Evolutionary conservation across 2,113 vertebrate genomes (phyloP), one percentile per base, ranked within the genome.

Genomic region (Ciconia maguari): DNA sequence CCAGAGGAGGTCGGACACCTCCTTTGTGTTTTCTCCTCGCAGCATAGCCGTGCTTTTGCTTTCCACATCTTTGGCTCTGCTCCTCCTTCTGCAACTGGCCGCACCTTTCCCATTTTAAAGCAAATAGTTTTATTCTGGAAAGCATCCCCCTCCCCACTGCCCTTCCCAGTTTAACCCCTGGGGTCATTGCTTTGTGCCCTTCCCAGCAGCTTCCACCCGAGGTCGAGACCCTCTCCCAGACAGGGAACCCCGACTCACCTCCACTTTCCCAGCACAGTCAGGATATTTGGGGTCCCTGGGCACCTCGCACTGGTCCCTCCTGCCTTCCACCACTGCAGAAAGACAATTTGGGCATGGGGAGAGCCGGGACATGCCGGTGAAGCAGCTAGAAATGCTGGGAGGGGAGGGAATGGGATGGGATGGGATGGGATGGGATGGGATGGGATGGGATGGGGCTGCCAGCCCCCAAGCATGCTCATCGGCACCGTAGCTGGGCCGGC

Each of bases 211-310:
- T 58, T 16, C 65, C 57, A 55, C 2, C 18, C 34, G 58, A 65
- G 30, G 13, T 42, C 1, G 0, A 89, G 66, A 68, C 32, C 66
- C 62, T 66, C 38, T 75, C 84, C 81, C 48, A 54, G 18, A 9
- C 19, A 18, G 29, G 71, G 49, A 55, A 19, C 22, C 48, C 79
- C 24, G 2, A 98, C 99, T 99, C 98, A 99, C 99, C 98, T 99
- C 99, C 95, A 99, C 98, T 98, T 99, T 99, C 92, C 98, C 98
- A 49, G 98, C 96, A 34, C 99, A 99, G 97, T 99, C 99, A 12
- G 99, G 99, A 95, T 98, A 99, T 86, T 97, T 98, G 62, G 99
- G 99, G 93, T 99, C 99, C 95, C 98, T 99, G 86, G 99, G 99
- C 42, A 98, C 98, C 94, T 99, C 99, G 16, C 99, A 99, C 92